Conservation (phyloP, 1,140 invertebrate species). For the Drosophila repleta region DNA sequence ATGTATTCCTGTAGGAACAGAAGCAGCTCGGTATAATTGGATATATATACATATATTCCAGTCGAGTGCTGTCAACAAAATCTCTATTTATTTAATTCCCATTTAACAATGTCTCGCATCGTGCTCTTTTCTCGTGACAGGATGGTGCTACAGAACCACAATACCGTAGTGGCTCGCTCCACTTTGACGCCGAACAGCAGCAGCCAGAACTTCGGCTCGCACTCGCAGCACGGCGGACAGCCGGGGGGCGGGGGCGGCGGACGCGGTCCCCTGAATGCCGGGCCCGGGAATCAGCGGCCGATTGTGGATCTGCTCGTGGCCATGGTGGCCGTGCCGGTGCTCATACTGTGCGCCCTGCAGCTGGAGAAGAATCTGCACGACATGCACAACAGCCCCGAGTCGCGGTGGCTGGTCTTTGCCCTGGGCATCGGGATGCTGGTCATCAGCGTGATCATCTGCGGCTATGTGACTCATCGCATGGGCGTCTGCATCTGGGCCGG, state of each 20-base stretch:
- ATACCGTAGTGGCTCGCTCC: constrained; percentile 74
- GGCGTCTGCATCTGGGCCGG: constrained; percentile 83
- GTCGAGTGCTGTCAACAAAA: too few species aligned
- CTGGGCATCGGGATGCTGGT: constrained; percentile 77
- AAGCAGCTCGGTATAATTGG: too few species aligned
- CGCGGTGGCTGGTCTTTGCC: constrained; percentile 78
- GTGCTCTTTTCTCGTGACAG: constrained; percentile 36
- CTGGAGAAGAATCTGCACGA: constrained; percentile 80
- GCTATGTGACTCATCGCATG: constrained; percentile 83
- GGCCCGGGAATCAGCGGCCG: constrained; percentile 68
- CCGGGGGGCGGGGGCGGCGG: constrained; percentile 11
- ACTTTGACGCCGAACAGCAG: constrained; percentile 69
- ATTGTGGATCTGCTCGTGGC: constrained; percentile 77
- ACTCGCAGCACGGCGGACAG: constrained; percentile 24
- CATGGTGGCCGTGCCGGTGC: constrained; percentile 77
- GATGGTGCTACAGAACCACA: constrained; percentile 80
- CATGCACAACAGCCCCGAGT: constrained; percentile 60
- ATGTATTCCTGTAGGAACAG: too few species aligned
- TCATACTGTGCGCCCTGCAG: constrained; percentile 77
- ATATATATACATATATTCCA: too few species aligned
- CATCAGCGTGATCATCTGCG: constrained; percentile 79
- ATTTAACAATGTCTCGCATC: too few species aligned
- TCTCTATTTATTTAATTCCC: too few species aligned
- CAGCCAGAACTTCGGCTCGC: constrained; percentile 67
- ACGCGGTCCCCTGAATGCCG: constrained; percentile 26